A percentile compares a stretch with the other conserved stretches of the same genome.
These are phyloP conservation scores for Adrianichthys oophorus DNA, from an alignment of 2,797 vertebrate genomes.

Conservation along the genomic window DNA sequence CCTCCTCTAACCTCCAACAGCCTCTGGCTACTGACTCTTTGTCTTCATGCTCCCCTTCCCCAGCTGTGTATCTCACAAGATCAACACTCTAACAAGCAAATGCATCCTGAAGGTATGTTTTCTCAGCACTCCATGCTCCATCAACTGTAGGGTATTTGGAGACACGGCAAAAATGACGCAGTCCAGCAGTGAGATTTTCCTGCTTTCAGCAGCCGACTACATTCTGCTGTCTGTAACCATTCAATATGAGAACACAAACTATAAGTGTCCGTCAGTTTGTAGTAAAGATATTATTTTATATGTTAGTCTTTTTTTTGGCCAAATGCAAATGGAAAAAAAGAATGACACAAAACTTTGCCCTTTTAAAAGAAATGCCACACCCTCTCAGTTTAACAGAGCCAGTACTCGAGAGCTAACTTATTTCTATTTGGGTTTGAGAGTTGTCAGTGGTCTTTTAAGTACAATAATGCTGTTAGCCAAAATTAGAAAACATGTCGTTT, in stretches of 20 bases:
- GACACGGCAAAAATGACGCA: constrained; percentile 10
- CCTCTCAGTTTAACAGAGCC: constrained; percentile 7
- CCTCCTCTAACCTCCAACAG: not conserved
- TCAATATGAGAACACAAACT: constrained; percentile 8
- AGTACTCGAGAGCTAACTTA: constrained; percentile 13
- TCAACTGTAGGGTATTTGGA: constrained; percentile 5
- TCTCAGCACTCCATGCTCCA: constrained; percentile 10
- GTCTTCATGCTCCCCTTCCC: not conserved
- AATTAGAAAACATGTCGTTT: too few relatives aligned
- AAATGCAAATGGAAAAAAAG: not conserved
- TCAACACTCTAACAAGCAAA: not conserved
- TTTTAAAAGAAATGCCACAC: constrained; percentile 12
- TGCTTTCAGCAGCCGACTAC: constrained; percentile 8
- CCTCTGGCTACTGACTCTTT: not conserved
- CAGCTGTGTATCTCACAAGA: constrained; percentile 8
- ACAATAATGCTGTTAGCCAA: too few relatives aligned
- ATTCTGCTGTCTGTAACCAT: constrained; percentile 5
- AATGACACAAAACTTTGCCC: not conserved
- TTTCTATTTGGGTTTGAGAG: constrained; percentile 28
- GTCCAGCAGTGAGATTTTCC: constrained; percentile 11
- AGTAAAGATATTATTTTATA: not conserved
- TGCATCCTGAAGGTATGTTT: constrained; percentile 1
- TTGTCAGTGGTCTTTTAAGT: too few relatives aligned
- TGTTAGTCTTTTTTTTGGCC: not conserved
- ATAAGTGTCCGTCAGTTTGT: too few relatives aligned